Base-by-base conservation (phyloP, 2,888 invertebrate genomes). In the Capitulum mitella region DNA sequence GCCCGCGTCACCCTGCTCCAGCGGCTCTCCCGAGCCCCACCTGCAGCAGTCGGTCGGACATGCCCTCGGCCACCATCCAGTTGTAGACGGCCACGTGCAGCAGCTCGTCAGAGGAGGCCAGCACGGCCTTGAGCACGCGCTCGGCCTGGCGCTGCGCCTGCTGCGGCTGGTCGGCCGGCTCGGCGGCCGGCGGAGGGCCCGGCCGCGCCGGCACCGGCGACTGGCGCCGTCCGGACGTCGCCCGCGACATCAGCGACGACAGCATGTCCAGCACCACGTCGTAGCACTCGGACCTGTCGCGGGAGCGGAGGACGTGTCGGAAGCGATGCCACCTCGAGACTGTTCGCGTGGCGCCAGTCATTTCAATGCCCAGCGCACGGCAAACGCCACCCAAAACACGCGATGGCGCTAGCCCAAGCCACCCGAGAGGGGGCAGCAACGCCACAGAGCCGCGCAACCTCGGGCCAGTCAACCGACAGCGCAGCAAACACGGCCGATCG, bases 61-160 rank as follows among this genome's bases (percentile, higher is more conserved):
- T 83, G 79, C 86, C 85, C 79, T 85, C 85, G 79, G 85, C 86
- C 81, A 95, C 90, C 85, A 98, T 90, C 98, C 98, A 98, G 83
- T 95, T 93, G 85, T 97, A 98, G 0, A 98, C 89, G 0, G 94
- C 91, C 0, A 94, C 92, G 84, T 98, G 98, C 80, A 97, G 89
- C 29, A 97, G 88, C 84, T 98, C 95, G 86, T 98, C 98, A 77
- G 87, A 87, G 2, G 87, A 87, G 77, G 85, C 84, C 75, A 89
- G 83, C 40, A 87, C 87, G 79, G 86, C 82, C 43, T 85, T 83
- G 19, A 89, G 85, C 80, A 89, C 86, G 64, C 86, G 84, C 58
- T 88, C 86, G 64, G 90, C 88, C 89, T 91, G 84, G 43, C 86
- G 84, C 58, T 81, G n/a, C 78, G 80, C 80, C 77, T 77, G 77